Evolutionary conservation across 2,888 invertebrate genomes (phyloP).

Genomic region (Abscondita cerata): DNA sequence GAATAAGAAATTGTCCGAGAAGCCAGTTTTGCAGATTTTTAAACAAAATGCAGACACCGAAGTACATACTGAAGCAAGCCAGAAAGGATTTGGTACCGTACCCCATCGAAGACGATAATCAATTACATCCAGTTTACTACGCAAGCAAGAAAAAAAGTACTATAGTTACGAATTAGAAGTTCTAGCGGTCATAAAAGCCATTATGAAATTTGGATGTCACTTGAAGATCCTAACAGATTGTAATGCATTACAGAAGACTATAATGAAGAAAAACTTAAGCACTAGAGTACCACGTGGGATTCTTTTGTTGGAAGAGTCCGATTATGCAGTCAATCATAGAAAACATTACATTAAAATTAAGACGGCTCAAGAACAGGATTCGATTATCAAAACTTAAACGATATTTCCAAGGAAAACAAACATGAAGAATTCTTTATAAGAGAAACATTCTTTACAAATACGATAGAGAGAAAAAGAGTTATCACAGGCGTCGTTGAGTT

Average conservation of each 20-base stretch:
- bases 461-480: no score
- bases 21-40: constrained; percentile 36
- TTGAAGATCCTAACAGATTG: no score
- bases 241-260: constrained; percentile 44
- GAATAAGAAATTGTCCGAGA: constrained; percentile 26
- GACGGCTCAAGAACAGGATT: no score
- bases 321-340: constrained; percentile 42
- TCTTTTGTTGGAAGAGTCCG: constrained; percentile 43
- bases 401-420: no score
- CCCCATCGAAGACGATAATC: constrained; percentile 41
- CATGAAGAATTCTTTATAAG: no score
- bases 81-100: constrained; percentile 43
- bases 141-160: constrained; percentile 40
- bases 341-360: constrained; percentile 44
- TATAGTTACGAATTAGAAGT: neutral
- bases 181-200: neutral
- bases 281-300: neutral
- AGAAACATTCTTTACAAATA: no score
- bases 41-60: constrained; percentile 31
- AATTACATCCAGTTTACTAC: constrained; percentile 48
- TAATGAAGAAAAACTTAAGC: constrained; percentile 40
- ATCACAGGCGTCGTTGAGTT: no score
- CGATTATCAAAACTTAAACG: no score
- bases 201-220: constrained; percentile 28
- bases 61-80: constrained; percentile 45